Conservation (phyloP, 1,140 invertebrate genomes). For the Drosophila pallidifrons region DNA sequence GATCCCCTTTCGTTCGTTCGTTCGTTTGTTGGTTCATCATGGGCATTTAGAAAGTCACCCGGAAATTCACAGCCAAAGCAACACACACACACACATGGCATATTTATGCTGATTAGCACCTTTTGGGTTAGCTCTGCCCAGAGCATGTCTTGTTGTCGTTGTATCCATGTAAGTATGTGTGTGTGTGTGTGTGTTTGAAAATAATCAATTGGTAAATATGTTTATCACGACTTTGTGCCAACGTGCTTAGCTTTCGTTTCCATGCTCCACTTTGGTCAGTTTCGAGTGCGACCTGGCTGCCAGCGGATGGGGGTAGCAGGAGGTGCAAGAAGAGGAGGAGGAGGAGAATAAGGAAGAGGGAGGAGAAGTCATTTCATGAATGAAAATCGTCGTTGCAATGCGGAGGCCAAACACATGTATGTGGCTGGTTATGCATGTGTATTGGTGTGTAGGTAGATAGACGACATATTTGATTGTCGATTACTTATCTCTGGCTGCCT, state of each 20-base stretch:
- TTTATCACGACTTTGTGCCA: slow-evolving; percentile 77
- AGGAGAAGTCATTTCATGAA: slow-evolving; percentile 32
- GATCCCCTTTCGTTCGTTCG: background rate
- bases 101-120: slow-evolving; percentile 78
- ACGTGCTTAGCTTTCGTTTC: slow-evolving; percentile 62
- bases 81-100: slow-evolving; percentile 21
- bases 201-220: slow-evolving; percentile 82
- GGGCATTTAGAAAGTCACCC: slow-evolving; percentile 69
- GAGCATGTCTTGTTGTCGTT: slow-evolving; percentile 52
- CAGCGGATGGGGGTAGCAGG: background rate
- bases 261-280: slow-evolving; percentile 66
- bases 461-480: slow-evolving; percentile 44
- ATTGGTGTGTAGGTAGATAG: slow-evolving; percentile 34
- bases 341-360: background rate
- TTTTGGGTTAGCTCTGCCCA: slow-evolving; percentile 61
- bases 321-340: background rate
- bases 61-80: slow-evolving; percentile 42
- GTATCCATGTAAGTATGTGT: slow-evolving; percentile 43
- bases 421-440: background rate
- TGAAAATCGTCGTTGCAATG: slow-evolving; percentile 37
- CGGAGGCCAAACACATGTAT: slow-evolving; percentile 6
- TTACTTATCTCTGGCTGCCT: slow-evolving; percentile 45
- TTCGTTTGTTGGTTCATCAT: slow-evolving; percentile 15
- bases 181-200: slow-evolving; percentile 60
- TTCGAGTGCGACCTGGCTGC: background rate